phyloP scores from a whole-genome alignment of 1,140 invertebrate genomes.

The Bombus consobrinus region DNA sequence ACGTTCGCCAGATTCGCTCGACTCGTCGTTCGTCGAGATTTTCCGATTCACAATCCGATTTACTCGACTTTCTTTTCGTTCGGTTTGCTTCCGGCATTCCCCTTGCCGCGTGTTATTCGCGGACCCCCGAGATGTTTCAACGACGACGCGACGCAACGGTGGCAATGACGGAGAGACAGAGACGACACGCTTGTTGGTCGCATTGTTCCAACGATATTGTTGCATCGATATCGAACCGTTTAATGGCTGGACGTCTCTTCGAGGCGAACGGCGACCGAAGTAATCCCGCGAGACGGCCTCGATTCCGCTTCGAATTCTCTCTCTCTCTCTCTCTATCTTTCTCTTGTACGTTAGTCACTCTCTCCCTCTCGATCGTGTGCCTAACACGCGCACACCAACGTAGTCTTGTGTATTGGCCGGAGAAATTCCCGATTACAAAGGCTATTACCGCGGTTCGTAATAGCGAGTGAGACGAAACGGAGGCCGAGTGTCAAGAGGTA shows the following conservation, averaged over 20 bases:
- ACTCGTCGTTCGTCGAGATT: conserved; percentile 15
- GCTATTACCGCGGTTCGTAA: conserved; percentile 73
- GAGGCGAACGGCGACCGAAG: conserved; percentile 23
- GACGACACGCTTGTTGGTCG: background rate
- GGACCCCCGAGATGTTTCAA: too few relatives aligned
- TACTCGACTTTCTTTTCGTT: background rate
- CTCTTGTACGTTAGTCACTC: background rate
- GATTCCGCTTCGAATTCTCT: conserved; percentile 13
- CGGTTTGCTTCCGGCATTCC: background rate
- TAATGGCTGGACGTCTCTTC: conserved; percentile 36
- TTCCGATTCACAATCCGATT: conserved; percentile 17
- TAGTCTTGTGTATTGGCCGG: conserved; percentile 17
- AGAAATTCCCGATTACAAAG: conserved; percentile 77
- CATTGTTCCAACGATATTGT: background rate
- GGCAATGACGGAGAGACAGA: too few relatives aligned
- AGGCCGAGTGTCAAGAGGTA: conserved; percentile 48
- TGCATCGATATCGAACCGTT: conserved; percentile 46
- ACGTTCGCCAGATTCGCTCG: conserved; percentile 10
- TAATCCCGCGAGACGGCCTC: conserved; percentile 33
- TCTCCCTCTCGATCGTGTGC: background rate
- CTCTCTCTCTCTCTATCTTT: background rate
- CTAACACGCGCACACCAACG: background rate
- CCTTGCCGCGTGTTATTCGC: too few relatives aligned
- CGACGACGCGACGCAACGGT: too few relatives aligned
- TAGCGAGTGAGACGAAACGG: conserved; percentile 45